Conservation (phyloP, 2,113 vertebrate species). For the Dipodomys stephensi region DNA sequence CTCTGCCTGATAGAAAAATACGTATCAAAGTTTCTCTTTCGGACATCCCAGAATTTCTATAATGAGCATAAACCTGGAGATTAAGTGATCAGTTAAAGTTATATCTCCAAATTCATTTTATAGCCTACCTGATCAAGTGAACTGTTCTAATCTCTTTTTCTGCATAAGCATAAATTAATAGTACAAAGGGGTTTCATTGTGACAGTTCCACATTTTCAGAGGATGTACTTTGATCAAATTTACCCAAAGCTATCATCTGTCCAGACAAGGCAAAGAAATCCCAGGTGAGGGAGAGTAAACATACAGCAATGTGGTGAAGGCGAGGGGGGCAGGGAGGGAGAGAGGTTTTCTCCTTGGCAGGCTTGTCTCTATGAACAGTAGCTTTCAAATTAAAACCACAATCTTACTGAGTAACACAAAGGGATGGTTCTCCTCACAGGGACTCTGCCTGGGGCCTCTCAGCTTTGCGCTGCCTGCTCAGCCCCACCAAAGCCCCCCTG, state of each 20-base stretch:
- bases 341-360: neutral
- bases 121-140: neutral
- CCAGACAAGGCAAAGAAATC: slow-evolving; percentile 25
- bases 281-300: slow-evolving; percentile 39
- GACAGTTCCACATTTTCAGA: no score
- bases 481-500: neutral
- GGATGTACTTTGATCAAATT: no score
- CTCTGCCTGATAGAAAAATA: neutral
- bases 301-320: neutral
- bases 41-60: neutral
- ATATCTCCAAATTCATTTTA: neutral
- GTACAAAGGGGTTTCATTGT: no score
- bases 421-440: neutral
- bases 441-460: neutral
- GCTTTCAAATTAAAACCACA: slow-evolving; percentile 52
- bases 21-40: neutral
- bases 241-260: neutral
- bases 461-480: fast-evolving
- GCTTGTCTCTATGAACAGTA: slow-evolving; percentile 2
- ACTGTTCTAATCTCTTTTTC: neutral
- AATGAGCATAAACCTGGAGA: neutral
- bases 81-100: slow-evolving; percentile 7
- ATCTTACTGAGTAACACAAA: neutral
- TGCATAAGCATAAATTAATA: no score
- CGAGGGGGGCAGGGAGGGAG: neutral